Evolutionary conservation across 1,140 invertebrate species (phyloP), one percentile per base, ranked within the genome.

Genomic region (Papilio xuthus): DNA sequence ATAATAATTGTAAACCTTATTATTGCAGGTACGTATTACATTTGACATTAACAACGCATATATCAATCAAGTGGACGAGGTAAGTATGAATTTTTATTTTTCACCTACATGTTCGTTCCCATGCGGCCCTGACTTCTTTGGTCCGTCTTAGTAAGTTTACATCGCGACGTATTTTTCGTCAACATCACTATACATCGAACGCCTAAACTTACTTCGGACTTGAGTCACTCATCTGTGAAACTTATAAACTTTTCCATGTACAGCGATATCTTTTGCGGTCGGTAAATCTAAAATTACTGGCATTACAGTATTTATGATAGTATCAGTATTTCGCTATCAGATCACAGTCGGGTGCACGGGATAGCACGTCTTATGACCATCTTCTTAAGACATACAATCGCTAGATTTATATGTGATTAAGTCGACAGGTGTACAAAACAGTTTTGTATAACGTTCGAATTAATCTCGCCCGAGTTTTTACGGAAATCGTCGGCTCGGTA

Each of bases 381-480:
- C 0, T 10, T 7, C 9, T 32, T 76, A 60, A 60, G 74, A 60
- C n/a, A 37, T 15, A 76, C 1, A 60, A 9, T 76, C 53, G 74
- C 42, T 41, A 10, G 50, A 10, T 15, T 41, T 37, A 28, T 1
- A 18, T 37, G 50, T 63, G 50, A 76, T 76, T 76, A 76, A 76
- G 74, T 76, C 74, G 74, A 76, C 74, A 76, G 74, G 74, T 76
- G 74, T 76, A 76, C 74, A 76, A 76, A 76, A 76, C 74, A 76
- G 74, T 76, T 76, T 76, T 56, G 74, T 76, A 60, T 75, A 77
- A 73, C 74, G 50, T 53, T 42, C 77, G 60, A 81, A 81, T 81
- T 81, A 81, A 82, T 82, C 79, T 83, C 73, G 70, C 77, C 72
- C 77, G 67, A 80, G 84, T 80, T 83, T 83, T 79, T 75, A 75